Evolutionary conservation across 92 coral and sea anemone species (phyloP).

Genomic region (Nematostella vectensis): DNA sequence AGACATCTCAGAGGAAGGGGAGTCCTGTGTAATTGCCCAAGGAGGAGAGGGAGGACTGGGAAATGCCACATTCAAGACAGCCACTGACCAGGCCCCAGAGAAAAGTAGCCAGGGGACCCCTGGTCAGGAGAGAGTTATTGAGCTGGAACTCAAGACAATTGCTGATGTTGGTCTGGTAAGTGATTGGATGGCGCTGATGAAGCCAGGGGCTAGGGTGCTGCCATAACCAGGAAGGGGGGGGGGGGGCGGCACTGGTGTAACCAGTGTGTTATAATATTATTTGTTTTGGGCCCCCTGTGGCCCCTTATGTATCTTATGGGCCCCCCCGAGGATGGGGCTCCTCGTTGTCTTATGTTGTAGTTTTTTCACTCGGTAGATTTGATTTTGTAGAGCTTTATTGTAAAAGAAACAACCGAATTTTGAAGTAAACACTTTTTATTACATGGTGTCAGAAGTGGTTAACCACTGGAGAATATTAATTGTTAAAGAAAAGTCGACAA

Average conservation of each 20-base stretch:
- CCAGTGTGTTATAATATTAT: no score
- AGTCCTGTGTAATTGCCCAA: conserved; percentile 53
- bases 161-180: conserved; percentile 98
- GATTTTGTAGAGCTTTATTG: no score
- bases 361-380: no score
- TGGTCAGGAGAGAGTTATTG: conserved; percentile 84
- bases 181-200: neutral
- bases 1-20: conserved; percentile 61
- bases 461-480: no score
- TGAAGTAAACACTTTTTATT: no score
- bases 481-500: no score
- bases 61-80: conserved; percentile 77
- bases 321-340: no score
- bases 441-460: no score
- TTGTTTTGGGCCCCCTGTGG: no score
- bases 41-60: conserved; percentile 96
- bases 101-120: conserved; percentile 61
- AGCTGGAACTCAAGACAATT: conserved; percentile 90
- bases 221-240: neutral
- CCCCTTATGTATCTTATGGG: no score
- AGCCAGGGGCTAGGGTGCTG: neutral
- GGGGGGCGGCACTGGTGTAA: neutral
- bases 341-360: no score
- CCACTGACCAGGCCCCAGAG: conserved; percentile 72
- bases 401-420: no score